Conservation (phyloP, 2,888 invertebrate species). For the Flexamia atlantica region DNA sequence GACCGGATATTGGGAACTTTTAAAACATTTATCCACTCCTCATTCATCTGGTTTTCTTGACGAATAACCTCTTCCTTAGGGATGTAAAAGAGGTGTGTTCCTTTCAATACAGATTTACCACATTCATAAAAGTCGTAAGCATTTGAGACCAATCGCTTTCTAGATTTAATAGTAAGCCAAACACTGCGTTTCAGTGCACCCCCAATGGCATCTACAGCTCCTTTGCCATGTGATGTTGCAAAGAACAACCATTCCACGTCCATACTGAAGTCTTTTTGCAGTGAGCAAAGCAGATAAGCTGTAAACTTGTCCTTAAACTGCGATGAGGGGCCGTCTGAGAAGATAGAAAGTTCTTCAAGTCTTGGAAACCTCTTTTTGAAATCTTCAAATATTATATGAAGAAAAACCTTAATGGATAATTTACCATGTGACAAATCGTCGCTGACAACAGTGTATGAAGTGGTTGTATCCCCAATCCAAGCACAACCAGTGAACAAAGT, state of each 20-base stretch:
- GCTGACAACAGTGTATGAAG: constrained; percentile 43
- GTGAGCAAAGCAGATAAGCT: constrained; percentile 41
- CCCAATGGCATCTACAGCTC: constrained; percentile 58
- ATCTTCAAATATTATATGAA: constrained; percentile 31
- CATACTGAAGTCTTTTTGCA: constrained; percentile 33
- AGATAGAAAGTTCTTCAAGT: constrained; percentile 46
- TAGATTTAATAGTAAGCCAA: constrained; percentile 43
- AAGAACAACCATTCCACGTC: constrained; percentile 47
- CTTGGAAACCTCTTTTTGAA: constrained; percentile 33
- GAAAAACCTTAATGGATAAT: constrained; percentile 49
- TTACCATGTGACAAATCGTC: constrained; percentile 49
- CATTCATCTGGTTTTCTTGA: constrained; percentile 41
- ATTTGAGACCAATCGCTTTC: constrained; percentile 41
- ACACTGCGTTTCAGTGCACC: constrained; percentile 50
- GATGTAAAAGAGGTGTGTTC: constrained; percentile 49
- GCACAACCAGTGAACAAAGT: constrained; percentile 49
- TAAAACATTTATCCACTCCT: constrained; percentile 27
- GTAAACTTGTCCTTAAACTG: constrained; percentile 44
- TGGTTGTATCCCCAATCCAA: constrained; percentile 44
- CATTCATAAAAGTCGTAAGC: constrained; percentile 44
- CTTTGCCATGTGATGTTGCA: constrained; percentile 55
- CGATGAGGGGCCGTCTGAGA: constrained; percentile 39
- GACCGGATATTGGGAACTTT: constrained; percentile 41
- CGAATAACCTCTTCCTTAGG: constrained; percentile 42
- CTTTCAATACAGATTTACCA: constrained; percentile 44